Conservation (phyloP, 2,797 vertebrate species). For the Neomorphus geoffroyi region DNA sequence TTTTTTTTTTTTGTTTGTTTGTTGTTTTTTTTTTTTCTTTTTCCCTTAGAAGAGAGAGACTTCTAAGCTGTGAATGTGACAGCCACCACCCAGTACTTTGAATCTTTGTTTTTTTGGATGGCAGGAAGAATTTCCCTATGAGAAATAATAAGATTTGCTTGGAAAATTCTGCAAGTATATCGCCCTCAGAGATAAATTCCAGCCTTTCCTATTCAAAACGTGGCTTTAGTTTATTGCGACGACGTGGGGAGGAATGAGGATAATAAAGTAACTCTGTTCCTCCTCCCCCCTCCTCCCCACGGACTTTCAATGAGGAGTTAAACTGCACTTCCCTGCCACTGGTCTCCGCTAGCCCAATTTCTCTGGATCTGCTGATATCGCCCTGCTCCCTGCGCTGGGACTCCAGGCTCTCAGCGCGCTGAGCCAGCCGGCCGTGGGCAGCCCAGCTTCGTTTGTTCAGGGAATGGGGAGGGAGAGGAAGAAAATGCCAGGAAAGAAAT, state of each 20-base stretch:
- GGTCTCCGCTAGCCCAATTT: neutral
- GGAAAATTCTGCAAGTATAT: constrained; percentile 24
- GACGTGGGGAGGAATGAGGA: constrained; percentile 34
- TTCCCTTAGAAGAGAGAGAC: neutral
- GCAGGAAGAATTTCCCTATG: neutral
- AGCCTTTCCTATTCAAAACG: constrained; percentile 30
- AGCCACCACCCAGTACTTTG: constrained; percentile 9
- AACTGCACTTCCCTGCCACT: neutral
- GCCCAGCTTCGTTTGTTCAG: neutral
- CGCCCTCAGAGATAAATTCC: constrained; percentile 32
- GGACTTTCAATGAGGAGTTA: neutral
- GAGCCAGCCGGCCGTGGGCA: neutral
- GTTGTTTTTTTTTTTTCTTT: no score
- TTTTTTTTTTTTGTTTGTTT: no score
- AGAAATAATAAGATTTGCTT: constrained; percentile 16
- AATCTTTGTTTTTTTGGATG: neutral
- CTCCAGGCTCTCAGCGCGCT: neutral
- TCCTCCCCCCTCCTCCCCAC: constrained; percentile 20
- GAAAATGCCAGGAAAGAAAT: neutral
- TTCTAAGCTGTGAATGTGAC: constrained; percentile 36
- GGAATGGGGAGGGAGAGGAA: neutral
- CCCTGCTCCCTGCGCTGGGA: neutral
- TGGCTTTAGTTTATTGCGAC: neutral
- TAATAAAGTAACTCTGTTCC: constrained; percentile 34
- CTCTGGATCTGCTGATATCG: neutral